Conservation (phyloP, 1,140 invertebrate species). For the Ptiloglossa arizonensis region DNA sequence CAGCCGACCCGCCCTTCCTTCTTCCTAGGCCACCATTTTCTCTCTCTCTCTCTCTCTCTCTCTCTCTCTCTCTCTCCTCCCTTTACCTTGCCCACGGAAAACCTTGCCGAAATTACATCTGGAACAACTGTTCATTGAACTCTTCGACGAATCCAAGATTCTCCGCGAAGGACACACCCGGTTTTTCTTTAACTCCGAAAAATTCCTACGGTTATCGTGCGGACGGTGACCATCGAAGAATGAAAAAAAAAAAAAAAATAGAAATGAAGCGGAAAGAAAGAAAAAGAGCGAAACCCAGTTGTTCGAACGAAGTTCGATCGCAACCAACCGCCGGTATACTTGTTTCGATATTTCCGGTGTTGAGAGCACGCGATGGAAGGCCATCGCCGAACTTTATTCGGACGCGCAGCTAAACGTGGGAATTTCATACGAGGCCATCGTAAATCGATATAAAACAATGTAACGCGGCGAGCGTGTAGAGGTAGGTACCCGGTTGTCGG, state of each 20-base stretch:
- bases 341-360: no score
- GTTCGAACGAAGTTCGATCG: no score
- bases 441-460: conserved; percentile 2
- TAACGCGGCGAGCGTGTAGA: not conserved
- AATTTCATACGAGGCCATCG: not conserved
- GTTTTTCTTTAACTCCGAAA: no score
- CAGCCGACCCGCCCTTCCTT: conserved; percentile 77
- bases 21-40: conserved; percentile 65
- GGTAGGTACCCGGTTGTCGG: not conserved
- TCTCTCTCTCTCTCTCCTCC: not conserved
- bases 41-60: not conserved
- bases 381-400: not conserved
- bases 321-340: no score
- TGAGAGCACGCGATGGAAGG: not conserved
- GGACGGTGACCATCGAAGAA: no score
- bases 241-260: no score
- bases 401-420: not conserved
- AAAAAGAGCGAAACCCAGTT: no score
- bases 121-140: not conserved
- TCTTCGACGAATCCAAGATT: not conserved
- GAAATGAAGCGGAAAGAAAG: no score
- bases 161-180: not conserved
- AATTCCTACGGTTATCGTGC: no score
- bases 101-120: not conserved
- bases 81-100: not conserved